Base-by-base conservation (phyloP, 2,113 vertebrate species). In the Terrapene triunguis region DNA sequence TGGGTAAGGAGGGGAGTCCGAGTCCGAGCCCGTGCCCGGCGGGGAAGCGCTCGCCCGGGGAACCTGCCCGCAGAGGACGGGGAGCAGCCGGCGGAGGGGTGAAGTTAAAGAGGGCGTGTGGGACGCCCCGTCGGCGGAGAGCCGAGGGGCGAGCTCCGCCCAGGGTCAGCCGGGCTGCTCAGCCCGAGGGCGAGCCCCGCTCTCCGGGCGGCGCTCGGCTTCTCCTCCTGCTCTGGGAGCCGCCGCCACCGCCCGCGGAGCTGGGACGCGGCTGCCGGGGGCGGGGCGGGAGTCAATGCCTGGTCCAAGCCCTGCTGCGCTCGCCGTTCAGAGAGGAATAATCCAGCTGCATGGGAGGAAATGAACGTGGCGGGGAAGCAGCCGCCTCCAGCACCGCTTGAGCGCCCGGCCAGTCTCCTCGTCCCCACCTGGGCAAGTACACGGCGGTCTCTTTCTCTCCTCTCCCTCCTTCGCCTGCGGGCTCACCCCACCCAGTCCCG, bases 301-400 rank as follows among this genome's bases (percentile, higher is more conserved):
- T 95, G 97, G 96, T 96, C 95, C 96, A 97, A 97, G 97, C 97
- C 97, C 95, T 54, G 94, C 94, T 92, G 98, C 98, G 97, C 97
- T 97, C 96, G 97, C 98, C 96, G 95, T 97, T 96, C 97, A 51
- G 96, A 97, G 96, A 97, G 97, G 96, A 98, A 87, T 59, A 87
- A 97, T 96, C 93, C 96, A 97, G 96, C 98, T 98, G 96, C 93
- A 98, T 98, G 98, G 98, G 99, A 99, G 98, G 99, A 99, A 95
- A 99, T 99, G 99, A 99, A 98, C 95, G 98, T 98, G 98, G 95
- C 98, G 96, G 98, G 98, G 98, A 99, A 98, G 92, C 98, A 97
- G 93, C 96, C 98, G 47, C 92, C 88, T 91, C 97, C 98, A 91
- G 98, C 98, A 97, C 98, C 98, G 97, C 98, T 98, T 90, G 98